Evolutionary conservation across 2,888 invertebrate species (phyloP).

Genomic region (Cephus runcator): DNA sequence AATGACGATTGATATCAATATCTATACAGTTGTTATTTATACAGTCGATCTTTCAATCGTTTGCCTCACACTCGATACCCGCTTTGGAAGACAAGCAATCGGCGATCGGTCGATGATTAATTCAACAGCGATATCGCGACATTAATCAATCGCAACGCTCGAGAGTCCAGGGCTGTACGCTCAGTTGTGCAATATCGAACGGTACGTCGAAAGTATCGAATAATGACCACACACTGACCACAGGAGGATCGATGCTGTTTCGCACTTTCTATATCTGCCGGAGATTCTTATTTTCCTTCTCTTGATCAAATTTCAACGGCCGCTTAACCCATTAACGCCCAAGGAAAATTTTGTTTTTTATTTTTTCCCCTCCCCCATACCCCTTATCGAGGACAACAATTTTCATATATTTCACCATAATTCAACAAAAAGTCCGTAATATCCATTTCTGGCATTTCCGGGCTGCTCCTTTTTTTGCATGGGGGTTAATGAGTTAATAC

Average conservation of each 20-base stretch:
- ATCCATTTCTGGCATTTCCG: no score
- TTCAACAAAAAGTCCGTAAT: no score
- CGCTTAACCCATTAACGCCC: background rate
- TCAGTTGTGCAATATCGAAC: conserved; percentile 1
- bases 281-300: background rate
- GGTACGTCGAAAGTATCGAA: conserved; percentile 5
- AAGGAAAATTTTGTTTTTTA: no score
- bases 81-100: background rate
- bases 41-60: no score
- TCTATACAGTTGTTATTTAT: no score
- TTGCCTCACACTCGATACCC: background rate
- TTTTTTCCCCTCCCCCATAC: no score
- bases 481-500: no score
- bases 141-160: background rate
- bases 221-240: background rate
- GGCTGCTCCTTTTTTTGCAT: no score
- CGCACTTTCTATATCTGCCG: background rate
- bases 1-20: background rate
- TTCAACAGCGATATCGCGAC: background rate
- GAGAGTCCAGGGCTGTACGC: background rate
- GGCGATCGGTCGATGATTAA: background rate
- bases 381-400: no score
- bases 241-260: background rate
- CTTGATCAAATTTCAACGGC: background rate
- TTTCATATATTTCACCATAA: no score